Conservation (phyloP, 2,113 vertebrate genomes). For the Felis chaus region DNA sequence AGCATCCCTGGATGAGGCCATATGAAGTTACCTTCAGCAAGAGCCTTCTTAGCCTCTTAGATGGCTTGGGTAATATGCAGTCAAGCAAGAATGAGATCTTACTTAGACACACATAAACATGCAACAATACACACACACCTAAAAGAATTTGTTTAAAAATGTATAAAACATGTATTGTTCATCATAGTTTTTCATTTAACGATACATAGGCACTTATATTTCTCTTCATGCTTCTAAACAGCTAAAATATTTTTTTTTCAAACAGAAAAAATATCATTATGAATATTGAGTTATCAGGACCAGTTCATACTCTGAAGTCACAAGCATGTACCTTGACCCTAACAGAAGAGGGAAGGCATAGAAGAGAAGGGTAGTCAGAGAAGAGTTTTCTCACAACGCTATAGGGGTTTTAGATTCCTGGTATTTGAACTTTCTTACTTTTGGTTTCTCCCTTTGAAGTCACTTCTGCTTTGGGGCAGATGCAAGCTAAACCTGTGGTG, state of each 20-base stretch:
- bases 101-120: background rate
- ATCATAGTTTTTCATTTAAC: background rate
- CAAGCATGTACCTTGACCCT: background rate
- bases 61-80: background rate
- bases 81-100: background rate
- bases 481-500: slow-evolving; percentile 66
- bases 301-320: background rate
- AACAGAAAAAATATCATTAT: background rate
- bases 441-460: slow-evolving; percentile 18
- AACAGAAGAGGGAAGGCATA: background rate
- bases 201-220: background rate
- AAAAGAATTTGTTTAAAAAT: background rate
- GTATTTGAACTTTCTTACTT: slow-evolving; percentile 21
- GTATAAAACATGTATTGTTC: background rate
- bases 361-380: background rate
- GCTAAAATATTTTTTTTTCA: background rate
- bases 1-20: background rate
- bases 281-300: background rate
- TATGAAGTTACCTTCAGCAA: background rate
- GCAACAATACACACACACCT: background rate
- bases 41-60: background rate
- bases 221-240: background rate
- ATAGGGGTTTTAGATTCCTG: background rate
- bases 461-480: slow-evolving; percentile 66
- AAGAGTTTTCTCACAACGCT: background rate